These are phyloP conservation scores for Hemithea aestivaria DNA, from an alignment of 2,888 invertebrate genomes.

Conservation along the genomic window DNA sequence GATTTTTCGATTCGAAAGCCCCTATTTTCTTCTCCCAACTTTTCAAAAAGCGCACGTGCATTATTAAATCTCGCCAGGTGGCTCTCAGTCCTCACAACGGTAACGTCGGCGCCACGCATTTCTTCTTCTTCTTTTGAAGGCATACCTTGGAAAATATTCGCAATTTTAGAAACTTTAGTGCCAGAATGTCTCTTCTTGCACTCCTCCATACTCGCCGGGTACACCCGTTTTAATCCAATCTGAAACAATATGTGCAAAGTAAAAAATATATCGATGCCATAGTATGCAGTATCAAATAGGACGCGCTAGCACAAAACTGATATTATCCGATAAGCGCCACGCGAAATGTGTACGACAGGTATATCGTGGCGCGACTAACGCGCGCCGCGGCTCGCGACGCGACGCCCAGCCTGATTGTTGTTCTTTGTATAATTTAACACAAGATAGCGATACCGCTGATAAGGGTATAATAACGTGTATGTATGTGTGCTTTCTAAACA, in stretches of 20 bases:
- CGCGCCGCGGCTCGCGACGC: slow-evolving; percentile 43
- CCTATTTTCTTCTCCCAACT: slow-evolving; percentile 87
- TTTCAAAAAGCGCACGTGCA: slow-evolving; percentile 94
- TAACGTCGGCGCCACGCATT: slow-evolving; percentile 79
- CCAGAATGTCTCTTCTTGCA: slow-evolving; percentile 82
- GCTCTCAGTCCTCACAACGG: slow-evolving; percentile 91
- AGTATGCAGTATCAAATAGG: slow-evolving; percentile 45
- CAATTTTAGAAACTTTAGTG: slow-evolving; percentile 94
- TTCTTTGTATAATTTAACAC: slow-evolving; percentile 67
- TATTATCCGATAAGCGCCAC: slow-evolving; percentile 56
- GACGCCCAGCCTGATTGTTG: slow-evolving; percentile 52
- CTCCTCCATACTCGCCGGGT: slow-evolving; percentile 82
- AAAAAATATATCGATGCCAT: slow-evolving; percentile 39
- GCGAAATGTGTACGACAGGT: slow-evolving; percentile 52
- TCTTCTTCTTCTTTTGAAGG: slow-evolving; percentile 78
- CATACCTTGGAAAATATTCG: slow-evolving; percentile 92
- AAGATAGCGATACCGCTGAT: slow-evolving; percentile 75
- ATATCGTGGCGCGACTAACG: slow-evolving; percentile 55
- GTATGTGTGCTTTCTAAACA: slow-evolving; percentile 36
- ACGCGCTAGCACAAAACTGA: slow-evolving; percentile 49
- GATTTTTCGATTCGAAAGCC: slow-evolving; percentile 79
- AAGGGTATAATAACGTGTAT: slow-evolving; percentile 39
- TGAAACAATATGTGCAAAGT: slow-evolving; percentile 57
- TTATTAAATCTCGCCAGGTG: slow-evolving; percentile 95
- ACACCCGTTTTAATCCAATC: slow-evolving; percentile 73